Conservation (phyloP, 2,113 vertebrate species). For the Capreolus pygargus region DNA sequence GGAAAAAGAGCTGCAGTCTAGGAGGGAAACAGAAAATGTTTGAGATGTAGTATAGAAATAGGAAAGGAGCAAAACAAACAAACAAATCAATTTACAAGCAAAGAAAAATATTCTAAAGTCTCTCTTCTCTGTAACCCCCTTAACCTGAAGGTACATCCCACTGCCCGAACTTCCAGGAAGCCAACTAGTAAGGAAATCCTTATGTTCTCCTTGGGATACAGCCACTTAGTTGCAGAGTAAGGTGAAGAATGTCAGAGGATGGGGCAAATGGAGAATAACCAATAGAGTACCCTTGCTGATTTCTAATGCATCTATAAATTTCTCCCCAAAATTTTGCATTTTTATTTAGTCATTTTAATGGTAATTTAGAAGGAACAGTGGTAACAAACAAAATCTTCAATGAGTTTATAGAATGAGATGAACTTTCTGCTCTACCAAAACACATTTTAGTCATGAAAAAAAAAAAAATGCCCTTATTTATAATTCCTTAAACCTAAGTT, state of each 20-base stretch:
- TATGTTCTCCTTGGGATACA: background rate
- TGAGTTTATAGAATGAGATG: background rate
- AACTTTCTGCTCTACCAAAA: background rate
- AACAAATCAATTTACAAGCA: background rate
- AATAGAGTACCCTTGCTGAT: background rate
- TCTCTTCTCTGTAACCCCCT: background rate
- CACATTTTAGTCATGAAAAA: background rate
- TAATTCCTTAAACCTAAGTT: background rate
- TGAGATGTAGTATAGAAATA: background rate
- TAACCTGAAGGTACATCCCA: background rate
- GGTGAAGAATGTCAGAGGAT: background rate
- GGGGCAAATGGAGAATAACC: background rate
- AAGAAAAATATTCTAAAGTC: background rate
- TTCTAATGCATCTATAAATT: background rate
- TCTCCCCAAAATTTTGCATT: background rate
- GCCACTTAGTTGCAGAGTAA: background rate
- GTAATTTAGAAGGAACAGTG: background rate
- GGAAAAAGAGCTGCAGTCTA: background rate
- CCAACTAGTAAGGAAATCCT: background rate
- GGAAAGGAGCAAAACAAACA: background rate
- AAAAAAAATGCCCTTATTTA: background rate
- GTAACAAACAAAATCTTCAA: background rate
- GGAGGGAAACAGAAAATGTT: background rate
- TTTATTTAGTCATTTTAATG: background rate
- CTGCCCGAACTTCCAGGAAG: background rate